Percentiles rank a stretch among this genome's conserved stretches.
phyloP scores from a whole-genome alignment of 2,113 vertebrate genomes.

The Clarias magur region DNA sequence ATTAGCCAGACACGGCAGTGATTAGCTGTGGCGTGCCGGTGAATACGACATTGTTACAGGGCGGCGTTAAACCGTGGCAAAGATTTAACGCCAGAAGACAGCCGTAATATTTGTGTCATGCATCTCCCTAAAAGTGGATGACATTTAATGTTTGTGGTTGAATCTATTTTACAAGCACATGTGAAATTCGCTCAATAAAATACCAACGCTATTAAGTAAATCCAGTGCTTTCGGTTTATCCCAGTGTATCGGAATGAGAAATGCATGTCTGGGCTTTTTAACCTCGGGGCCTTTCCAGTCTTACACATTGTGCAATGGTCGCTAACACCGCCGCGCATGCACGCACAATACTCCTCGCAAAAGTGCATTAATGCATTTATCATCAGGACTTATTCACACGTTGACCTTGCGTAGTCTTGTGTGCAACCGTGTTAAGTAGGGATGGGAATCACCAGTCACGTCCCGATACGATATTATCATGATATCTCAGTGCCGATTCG shows the following conservation, averaged over 20 bases:
- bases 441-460: background rate
- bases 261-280: constrained; percentile 18
- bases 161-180: background rate
- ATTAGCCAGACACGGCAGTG: constrained; percentile 34
- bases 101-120: background rate
- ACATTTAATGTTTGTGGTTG: background rate
- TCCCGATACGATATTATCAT: too few relatives aligned
- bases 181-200: background rate
- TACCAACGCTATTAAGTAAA: background rate
- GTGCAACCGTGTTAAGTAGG: background rate
- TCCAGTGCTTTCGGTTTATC: background rate
- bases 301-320: too few relatives aligned
- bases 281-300: background rate
- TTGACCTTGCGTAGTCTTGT: background rate
- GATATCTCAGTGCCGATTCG: too few relatives aligned
- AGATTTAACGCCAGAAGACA: background rate
- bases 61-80: constrained; percentile 55
- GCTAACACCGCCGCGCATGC: background rate
- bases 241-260: constrained; percentile 51
- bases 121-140: background rate
- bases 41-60: constrained; percentile 69
- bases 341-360: background rate
- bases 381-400: background rate
- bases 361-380: background rate
- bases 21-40: constrained; percentile 48